A percentile compares a stretch with the other conserved stretches of the same genome.
phyloP scores from a whole-genome alignment of 2,797 vertebrate species.

The Kryptopterus vitreolus region DNA sequence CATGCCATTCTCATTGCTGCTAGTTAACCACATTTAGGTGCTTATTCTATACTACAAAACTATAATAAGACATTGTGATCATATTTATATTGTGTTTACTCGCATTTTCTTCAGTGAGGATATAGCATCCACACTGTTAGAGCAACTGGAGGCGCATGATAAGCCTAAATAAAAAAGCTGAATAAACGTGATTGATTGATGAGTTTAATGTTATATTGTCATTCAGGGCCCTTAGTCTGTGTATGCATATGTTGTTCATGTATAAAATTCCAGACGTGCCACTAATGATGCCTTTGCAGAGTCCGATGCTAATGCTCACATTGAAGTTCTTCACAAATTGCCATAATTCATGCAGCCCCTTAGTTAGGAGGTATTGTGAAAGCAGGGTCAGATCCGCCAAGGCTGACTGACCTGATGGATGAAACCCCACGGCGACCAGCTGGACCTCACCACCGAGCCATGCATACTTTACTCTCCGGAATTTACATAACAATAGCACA shows the following conservation, averaged over 20 bases:
- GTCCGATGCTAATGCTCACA: constrained; percentile 48
- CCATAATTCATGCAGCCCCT: constrained; percentile 70
- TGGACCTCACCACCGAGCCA: constrained; percentile 62
- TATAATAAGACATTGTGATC: neutral
- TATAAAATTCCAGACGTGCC: neutral
- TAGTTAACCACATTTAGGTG: neutral
- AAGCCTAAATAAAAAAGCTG: neutral
- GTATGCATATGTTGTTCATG: neutral
- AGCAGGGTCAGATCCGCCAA: constrained; percentile 63
- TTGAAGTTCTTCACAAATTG: constrained; percentile 61
- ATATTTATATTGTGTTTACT: neutral
- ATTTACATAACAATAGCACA: constrained; percentile 59
- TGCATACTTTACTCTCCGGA: constrained; percentile 30
- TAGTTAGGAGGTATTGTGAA: constrained; percentile 58
- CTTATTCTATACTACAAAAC: neutral
- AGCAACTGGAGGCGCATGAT: too few relatives aligned
- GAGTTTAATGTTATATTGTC: neutral
- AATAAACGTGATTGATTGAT: neutral
- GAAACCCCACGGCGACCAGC: constrained; percentile 67
- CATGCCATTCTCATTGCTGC: neutral
- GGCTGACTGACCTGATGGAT: constrained; percentile 70
- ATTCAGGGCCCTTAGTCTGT: neutral
- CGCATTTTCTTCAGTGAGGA: neutral
- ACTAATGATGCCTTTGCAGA: neutral
- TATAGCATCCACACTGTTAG: too few relatives aligned